phyloP scores from a whole-genome alignment of 2,888 invertebrate species.

The Troglohyphantes excavatus region DNA sequence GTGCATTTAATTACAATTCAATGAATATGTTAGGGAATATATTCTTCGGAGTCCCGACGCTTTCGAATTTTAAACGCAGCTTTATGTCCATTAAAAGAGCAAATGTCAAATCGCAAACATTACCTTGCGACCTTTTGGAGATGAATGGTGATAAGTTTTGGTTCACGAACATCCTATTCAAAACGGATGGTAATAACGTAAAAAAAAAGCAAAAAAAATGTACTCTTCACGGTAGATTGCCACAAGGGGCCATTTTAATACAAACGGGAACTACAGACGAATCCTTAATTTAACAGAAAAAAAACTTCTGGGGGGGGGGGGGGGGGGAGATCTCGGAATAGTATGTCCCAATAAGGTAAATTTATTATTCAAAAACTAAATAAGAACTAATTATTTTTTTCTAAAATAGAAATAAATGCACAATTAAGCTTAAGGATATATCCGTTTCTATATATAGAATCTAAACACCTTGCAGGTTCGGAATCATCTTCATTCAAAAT shows the following conservation, averaged over 20 bases:
- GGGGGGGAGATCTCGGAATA: no score
- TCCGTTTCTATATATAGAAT: no score
- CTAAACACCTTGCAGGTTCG: no score
- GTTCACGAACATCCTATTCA: constrained; percentile 1
- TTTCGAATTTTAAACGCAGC: background rate
- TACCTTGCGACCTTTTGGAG: background rate
- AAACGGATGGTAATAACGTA: background rate
- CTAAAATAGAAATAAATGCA: no score
- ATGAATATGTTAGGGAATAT: no score
- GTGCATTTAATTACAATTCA: no score
- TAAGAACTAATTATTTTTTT: no score
- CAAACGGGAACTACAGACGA: background rate
- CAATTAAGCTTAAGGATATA: no score
- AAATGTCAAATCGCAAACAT: constrained; percentile 3
- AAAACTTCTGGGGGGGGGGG: no score
- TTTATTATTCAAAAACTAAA: no score
- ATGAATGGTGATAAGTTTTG: background rate
- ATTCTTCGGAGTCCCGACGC: background rate
- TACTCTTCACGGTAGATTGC: background rate
- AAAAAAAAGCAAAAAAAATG: background rate
- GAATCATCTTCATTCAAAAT: no score
- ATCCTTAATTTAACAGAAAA: background rate
- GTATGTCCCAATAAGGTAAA: no score
- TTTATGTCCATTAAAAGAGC: background rate
- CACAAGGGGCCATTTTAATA: background rate